phyloP scores from a whole-genome alignment of 2,888 invertebrate genomes.

The Cephus pulcher region DNA sequence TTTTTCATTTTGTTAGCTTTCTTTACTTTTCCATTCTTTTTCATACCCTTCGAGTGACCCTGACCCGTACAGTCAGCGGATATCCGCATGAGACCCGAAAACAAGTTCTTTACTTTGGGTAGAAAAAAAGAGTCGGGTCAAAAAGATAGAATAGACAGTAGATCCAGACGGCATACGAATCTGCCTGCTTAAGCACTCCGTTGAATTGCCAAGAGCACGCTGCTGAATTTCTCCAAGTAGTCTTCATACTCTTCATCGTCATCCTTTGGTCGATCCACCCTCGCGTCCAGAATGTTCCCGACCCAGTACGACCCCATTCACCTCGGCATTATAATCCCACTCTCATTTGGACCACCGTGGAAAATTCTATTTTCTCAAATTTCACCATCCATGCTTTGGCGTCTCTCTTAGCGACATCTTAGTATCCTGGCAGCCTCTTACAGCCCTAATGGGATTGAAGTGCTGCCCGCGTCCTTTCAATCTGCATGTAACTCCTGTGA shows the following conservation, averaged over 20 bases:
- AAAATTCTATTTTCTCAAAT: constrained; percentile 19
- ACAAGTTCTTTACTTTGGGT: too few relatives aligned
- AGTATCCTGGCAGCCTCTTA: too few relatives aligned
- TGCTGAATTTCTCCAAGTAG: not conserved
- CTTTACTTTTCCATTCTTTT: too few relatives aligned
- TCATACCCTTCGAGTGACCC: too few relatives aligned
- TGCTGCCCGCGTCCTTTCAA: too few relatives aligned
- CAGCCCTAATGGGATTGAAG: too few relatives aligned
- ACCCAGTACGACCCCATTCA: constrained; percentile 10
- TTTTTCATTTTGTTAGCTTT: too few relatives aligned
- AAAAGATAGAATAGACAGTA: constrained; percentile 10
- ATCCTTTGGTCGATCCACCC: not conserved
- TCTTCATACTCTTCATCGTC: constrained; percentile 14
- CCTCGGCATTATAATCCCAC: constrained; percentile 20
- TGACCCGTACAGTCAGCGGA: too few relatives aligned
- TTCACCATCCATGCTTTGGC: not conserved
- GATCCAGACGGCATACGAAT: constrained; percentile 30
- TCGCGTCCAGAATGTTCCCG: not conserved
- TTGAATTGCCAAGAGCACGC: constrained; percentile 22
- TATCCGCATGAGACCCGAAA: too few relatives aligned
- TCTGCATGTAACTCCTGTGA: too few relatives aligned
- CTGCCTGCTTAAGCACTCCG: constrained; percentile 25
- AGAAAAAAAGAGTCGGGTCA: not conserved
- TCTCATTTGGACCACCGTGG: constrained; percentile 18
- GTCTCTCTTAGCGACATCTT: too few relatives aligned